Conservation (phyloP, 2,888 invertebrate species). For the Caenorhabditis sp. region DNA sequence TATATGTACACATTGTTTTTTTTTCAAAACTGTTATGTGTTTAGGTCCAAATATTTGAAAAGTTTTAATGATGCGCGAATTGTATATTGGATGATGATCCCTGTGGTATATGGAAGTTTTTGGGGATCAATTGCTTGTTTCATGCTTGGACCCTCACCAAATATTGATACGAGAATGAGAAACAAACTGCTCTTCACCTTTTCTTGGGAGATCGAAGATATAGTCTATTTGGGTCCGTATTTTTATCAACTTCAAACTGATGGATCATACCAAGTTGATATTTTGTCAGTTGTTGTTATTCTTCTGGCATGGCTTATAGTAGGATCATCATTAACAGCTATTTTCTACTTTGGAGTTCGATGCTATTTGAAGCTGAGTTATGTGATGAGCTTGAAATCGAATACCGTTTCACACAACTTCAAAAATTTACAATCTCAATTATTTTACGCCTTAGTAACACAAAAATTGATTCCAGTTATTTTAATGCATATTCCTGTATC, state of each 20-base stretch:
- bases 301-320: neutral
- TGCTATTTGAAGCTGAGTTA: conserved; percentile 18
- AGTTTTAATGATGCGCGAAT: neutral
- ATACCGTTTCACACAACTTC: neutral
- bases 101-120: neutral
- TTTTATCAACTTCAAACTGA: neutral
- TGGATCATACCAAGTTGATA: neutral
- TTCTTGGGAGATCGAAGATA: neutral
- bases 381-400: neutral
- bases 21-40: too few species aligned
- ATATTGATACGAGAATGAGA: neutral
- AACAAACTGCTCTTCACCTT: neutral
- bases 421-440: neutral
- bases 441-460: neutral
- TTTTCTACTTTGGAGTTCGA: conserved; percentile 22
- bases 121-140: neutral
- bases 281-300: neutral
- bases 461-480: neutral
- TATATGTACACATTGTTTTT: too few species aligned
- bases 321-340: conserved; percentile 12
- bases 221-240: neutral
- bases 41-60: neutral
- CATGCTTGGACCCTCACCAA: neutral
- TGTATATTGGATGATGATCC: neutral
- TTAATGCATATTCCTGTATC: neutral